Conservation (phyloP, 2,113 vertebrate genomes). For the Grallaria varia region DNA sequence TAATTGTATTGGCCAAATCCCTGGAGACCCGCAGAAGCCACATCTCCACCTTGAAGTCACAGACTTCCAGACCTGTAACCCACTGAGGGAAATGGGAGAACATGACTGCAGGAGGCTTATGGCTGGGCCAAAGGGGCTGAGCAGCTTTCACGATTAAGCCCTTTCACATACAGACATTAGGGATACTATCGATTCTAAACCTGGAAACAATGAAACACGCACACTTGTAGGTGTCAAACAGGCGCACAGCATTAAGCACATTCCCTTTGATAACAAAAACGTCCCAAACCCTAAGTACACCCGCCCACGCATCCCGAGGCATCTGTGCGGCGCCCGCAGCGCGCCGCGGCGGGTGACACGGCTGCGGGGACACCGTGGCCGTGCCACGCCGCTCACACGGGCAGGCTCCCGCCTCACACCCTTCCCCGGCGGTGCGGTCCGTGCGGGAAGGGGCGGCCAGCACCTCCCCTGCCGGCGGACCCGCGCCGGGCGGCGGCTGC, state of each 20-base stretch:
- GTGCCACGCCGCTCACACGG: fast-evolving
- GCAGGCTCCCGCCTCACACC: fast-evolving
- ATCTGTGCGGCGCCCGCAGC: not conserved
- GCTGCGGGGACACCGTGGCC: not conserved
- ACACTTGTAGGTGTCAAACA: fast-evolving
- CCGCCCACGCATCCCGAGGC: fast-evolving
- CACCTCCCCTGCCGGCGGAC: not conserved
- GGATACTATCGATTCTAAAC: fast-evolving
- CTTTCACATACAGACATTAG: fast-evolving
- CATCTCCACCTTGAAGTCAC: not conserved
- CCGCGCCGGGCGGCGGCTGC: not conserved
- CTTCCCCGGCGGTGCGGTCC: fast-evolving
- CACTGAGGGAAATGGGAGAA: fast-evolving
- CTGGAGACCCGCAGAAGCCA: not conserved
- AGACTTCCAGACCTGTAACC: not conserved
- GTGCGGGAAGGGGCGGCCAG: not conserved
- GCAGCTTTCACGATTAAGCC: not conserved
- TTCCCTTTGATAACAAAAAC: fast-evolving
- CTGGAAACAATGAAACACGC: fast-evolving
- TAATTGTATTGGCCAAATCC: not conserved
- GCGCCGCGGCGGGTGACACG: not conserved
- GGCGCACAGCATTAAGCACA: fast-evolving
- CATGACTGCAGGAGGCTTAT: not conserved
- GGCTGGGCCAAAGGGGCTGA: not conserved
- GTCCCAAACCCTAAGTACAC: fast-evolving